Conservation (phyloP, 2,888 invertebrate species). For the Synergus laeviventris region DNA sequence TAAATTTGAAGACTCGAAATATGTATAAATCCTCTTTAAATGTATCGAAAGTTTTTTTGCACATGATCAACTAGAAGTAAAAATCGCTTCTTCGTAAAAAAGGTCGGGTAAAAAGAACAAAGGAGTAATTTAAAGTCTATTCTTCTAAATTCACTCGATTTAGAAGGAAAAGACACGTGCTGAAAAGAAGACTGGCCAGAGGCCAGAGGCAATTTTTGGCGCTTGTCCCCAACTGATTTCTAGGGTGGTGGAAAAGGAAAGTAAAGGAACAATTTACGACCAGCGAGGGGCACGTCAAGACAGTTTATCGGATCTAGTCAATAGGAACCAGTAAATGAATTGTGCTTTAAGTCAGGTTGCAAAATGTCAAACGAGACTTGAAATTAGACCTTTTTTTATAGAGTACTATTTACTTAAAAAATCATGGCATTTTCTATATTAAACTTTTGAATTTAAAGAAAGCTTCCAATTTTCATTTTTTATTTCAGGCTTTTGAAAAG, state of each 20-base stretch:
- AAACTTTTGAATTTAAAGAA: background rate
- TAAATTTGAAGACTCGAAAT: background rate
- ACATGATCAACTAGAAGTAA: background rate
- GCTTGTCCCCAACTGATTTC: constrained; percentile 25
- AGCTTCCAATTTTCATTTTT: background rate
- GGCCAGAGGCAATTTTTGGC: constrained; percentile 31
- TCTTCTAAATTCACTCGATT: constrained; percentile 26
- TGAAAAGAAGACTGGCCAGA: constrained; percentile 34
- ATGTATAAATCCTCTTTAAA: background rate
- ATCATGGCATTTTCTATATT: background rate
- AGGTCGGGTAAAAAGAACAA: background rate
- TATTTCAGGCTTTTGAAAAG: background rate
- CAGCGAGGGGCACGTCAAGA: constrained; percentile 24
- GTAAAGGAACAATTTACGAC: constrained; percentile 42
- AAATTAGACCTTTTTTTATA: no score
- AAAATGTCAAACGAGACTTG: background rate
- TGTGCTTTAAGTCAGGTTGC: background rate
- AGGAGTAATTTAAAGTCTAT: constrained; percentile 23
- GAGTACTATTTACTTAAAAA: background rate
- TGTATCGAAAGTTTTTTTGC: background rate
- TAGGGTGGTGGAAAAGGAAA: constrained; percentile 21
- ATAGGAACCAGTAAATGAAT: background rate
- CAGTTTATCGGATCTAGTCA: constrained; percentile 25
- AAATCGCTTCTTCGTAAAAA: background rate
- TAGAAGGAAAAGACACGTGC: constrained; percentile 4